Conservation (phyloP, 2,113 vertebrate genomes). For the Neotragus moschatus region DNA sequence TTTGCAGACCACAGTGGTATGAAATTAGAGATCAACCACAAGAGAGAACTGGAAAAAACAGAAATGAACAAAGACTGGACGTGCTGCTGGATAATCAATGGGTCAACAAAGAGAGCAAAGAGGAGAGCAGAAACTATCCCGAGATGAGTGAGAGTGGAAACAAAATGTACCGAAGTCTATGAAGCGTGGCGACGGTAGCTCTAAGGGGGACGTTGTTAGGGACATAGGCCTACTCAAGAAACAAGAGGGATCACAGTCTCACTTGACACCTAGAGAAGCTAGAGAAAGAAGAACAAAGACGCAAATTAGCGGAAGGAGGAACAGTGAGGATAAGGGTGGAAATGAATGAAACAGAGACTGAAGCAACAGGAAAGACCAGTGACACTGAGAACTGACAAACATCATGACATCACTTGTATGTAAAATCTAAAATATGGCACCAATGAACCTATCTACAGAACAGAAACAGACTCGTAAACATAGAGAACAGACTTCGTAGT, state of each 20-base stretch:
- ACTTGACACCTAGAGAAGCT: not conserved
- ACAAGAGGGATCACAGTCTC: not conserved
- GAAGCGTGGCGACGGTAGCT: not conserved
- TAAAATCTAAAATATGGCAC: not conserved
- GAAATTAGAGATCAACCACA: not conserved
- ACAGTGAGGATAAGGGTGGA: not conserved
- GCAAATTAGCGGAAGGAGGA: not conserved
- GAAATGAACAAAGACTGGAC: not conserved
- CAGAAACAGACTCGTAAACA: not conserved
- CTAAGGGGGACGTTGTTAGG: not conserved
- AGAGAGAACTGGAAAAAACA: not conserved
- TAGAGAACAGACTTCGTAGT: not conserved
- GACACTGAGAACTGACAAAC: not conserved
- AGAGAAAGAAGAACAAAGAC: not conserved
- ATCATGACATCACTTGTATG: not conserved
- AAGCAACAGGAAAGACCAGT: not conserved
- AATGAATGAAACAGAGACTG: not conserved
- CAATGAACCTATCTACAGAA: not conserved
- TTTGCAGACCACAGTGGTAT: not conserved
- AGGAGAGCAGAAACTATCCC: not conserved
- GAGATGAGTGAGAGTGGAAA: not conserved
- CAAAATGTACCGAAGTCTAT: not conserved
- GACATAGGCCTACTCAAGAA: not conserved
- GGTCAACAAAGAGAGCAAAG: not conserved
- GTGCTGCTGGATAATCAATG: not conserved